Base-by-base conservation (phyloP, 53 echinoderm and acorn worm species). In the Hippasteria phrygiana region DNA sequence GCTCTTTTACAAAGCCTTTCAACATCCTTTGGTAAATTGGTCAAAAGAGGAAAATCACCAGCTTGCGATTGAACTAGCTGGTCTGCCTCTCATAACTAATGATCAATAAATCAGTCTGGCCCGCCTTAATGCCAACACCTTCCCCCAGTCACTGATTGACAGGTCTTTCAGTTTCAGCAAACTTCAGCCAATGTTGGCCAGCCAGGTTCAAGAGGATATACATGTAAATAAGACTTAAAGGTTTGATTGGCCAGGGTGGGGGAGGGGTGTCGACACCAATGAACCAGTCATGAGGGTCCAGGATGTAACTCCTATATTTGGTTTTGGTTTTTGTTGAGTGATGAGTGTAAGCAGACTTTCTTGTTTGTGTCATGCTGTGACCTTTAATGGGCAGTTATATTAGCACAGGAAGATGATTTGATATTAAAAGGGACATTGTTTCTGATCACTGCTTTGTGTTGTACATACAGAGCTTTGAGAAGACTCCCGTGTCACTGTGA, bases 141-240 rank as follows among this genome's bases (percentile, higher is more conserved):
- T 50, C 76, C 76, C 5, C 34, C 31, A 76, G 48, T 34, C 59
- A 59, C 26, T 24, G 59, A 12, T 48, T 67, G 69, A 79, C 59
- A 76, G 76, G 12, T 47, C n/a, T 5, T 13, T 62, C 16, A 74
- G 18, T 20, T n/a, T 10, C 40, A 39, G 39, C n/a, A 16, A 37
- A 79, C 37, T 13, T 24, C 18, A 29, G 13, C 32, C 39, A 79
- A 40, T 79, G 14, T n/a, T 24, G 31, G 56, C 11, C 28, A 1
- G 59, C 36, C 79, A 39, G n/a, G n/a, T 29, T 55, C 0, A 9
- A 62, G 31, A n/a, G 38, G 55, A 17, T 9, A 56, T 35, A 79
- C n/a, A n/a, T n/a, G n/a, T 56, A 79, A 79, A 79, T 79, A 62
- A 77, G 79, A 20, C 79, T 26, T 22, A 10, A n/a, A n/a, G n/a